These are phyloP conservation scores for Sphenopsis melanotis DNA, from an alignment of 2,797 vertebrate genomes.

Conservation along the genomic window DNA sequence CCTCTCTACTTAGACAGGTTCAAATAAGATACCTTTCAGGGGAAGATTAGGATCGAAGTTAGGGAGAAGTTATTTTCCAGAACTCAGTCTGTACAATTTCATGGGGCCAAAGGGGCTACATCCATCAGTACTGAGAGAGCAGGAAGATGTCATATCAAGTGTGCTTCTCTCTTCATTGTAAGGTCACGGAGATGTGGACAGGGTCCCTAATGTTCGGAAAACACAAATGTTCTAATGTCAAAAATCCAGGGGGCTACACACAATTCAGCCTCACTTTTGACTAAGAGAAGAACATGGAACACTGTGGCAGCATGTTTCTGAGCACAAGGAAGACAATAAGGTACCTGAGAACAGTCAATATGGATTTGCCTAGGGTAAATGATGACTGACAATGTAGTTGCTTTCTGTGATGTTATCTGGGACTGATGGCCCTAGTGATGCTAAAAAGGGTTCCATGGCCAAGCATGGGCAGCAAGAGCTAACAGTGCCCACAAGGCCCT, in stretches of 20 bases:
- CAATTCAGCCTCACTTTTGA: neutral
- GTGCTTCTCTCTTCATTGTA: neutral
- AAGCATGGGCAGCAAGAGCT: neutral
- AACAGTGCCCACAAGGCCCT: neutral
- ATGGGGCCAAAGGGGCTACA: neutral
- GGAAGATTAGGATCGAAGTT: neutral
- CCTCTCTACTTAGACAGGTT: neutral
- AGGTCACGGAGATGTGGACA: neutral
- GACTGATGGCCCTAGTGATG: neutral
- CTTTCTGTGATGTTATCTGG: neutral
- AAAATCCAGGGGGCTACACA: neutral
- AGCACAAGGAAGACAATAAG: neutral
- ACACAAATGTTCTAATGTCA: neutral
- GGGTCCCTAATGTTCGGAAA: neutral
- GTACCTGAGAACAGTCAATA: neutral
- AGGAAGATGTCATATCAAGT: neutral
- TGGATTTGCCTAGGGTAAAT: neutral
- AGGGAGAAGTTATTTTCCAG: neutral
- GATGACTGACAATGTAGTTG: neutral
- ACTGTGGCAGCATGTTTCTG: neutral
- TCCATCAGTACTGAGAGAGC: neutral
- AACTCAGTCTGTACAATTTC: neutral
- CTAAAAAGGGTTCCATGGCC: neutral
- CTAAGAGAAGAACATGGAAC: neutral
- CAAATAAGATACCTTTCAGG: neutral